These are phyloP conservation scores for Oncorhynchus mykiss DNA, from an alignment of 2,113 vertebrate genomes.

Conservation along the genomic window DNA sequence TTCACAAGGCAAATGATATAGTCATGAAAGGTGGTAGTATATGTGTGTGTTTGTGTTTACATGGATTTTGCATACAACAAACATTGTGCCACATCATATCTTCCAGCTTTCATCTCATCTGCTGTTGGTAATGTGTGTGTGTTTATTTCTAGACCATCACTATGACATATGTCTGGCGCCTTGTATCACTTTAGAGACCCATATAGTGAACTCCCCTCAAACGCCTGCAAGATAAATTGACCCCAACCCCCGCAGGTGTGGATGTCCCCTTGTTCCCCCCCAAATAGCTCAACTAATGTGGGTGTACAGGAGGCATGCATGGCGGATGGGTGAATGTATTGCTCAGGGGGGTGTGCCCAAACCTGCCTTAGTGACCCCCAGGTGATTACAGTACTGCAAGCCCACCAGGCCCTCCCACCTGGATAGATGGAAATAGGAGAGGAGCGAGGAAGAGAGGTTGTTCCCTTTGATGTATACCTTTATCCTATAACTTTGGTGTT, in stretches of 20 bases:
- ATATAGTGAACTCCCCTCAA: slow-evolving; percentile 1
- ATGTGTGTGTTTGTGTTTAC: too few species aligned
- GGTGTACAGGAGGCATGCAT: background rate
- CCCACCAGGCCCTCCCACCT: background rate
- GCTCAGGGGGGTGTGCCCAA: background rate
- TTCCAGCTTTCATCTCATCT: background rate
- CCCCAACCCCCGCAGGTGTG: slow-evolving; percentile 1
- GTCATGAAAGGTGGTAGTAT: too few species aligned
- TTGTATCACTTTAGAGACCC: slow-evolving; percentile 10
- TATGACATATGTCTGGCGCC: background rate
- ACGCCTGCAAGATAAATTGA: background rate
- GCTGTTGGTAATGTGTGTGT: background rate
- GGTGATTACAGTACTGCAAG: slow-evolving; percentile 10
- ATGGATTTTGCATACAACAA: too few species aligned
- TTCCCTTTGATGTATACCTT: background rate
- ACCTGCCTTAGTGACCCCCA: background rate
- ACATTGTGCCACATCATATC: background rate
- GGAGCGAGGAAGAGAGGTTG: background rate
- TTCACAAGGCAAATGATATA: background rate
- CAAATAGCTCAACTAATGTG: slow-evolving; percentile 15
- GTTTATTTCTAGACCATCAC: background rate
- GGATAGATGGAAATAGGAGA: background rate
- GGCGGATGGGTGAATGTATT: background rate
- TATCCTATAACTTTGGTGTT: background rate
- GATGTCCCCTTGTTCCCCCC: background rate